Conservation (phyloP, 2,113 vertebrate genomes). For the Columbina picui region DNA sequence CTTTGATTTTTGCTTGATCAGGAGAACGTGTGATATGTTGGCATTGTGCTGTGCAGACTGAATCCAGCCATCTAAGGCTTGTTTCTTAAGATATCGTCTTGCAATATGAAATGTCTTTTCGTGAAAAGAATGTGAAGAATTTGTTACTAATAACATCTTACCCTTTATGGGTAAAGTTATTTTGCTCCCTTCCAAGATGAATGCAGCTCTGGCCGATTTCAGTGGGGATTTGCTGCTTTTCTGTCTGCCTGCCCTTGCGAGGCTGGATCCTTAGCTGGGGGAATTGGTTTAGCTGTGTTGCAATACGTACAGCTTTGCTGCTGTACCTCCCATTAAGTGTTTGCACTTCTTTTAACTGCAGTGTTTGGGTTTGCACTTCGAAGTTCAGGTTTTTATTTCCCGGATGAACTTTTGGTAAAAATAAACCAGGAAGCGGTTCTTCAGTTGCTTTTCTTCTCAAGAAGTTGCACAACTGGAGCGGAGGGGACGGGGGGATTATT, state of each 20-base stretch:
- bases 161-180: slow-evolving; percentile 42
- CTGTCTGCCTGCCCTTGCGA: not conserved
- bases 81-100: not conserved
- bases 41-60: not conserved
- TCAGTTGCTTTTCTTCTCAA: not conserved
- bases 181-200: slow-evolving; percentile 18
- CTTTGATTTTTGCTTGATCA: not conserved
- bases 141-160: slow-evolving; percentile 22
- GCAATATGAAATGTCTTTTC: not conserved
- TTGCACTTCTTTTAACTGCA: not conserved
- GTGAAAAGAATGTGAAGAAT: slow-evolving; percentile 48
- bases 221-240: not conserved
- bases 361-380: not conserved
- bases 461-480: not conserved
- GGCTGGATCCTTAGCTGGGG: not conserved
- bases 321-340: not conserved
- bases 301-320: not conserved
- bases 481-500: not conserved
- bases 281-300: not conserved
- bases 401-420: not conserved
- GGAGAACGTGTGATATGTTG: not conserved
- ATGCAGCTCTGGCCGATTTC: not conserved
- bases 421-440: not conserved
- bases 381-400: not conserved
- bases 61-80: slow-evolving; percentile 37